phyloP scores from a whole-genome alignment of 2,113 vertebrate species.

The Scalopus aquaticus region DNA sequence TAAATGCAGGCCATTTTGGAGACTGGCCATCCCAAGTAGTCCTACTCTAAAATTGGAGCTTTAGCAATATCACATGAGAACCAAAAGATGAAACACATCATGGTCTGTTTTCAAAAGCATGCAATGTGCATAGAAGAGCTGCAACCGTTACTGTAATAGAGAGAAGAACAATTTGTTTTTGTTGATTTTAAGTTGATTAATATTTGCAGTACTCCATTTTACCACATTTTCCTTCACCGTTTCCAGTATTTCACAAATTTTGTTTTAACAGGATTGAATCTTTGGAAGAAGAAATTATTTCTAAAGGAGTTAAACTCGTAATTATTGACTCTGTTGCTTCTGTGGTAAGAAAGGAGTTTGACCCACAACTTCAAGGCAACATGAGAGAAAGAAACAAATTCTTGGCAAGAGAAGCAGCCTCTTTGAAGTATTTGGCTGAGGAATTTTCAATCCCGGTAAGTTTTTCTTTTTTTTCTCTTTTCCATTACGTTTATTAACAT shows the following conservation, averaged over 20 bases:
- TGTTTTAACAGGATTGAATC: slow-evolving; percentile 84
- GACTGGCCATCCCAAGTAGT: not conserved
- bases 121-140: not conserved
- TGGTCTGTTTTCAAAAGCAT: slow-evolving; percentile 13
- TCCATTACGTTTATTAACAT: slow-evolving; percentile 28
- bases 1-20: not conserved
- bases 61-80: not conserved
- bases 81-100: slow-evolving; percentile 9
- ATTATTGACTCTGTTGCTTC: slow-evolving; percentile 92
- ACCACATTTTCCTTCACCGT: not conserved
- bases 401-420: slow-evolving; percentile 86
- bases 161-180: not conserved
- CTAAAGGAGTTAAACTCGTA: slow-evolving; percentile 86
- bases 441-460: slow-evolving; percentile 92
- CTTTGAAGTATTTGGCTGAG: slow-evolving; percentile 90
- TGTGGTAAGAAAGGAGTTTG: slow-evolving; percentile 92
- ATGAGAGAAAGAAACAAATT: slow-evolving; percentile 88
- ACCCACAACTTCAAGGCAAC: slow-evolving; percentile 89
- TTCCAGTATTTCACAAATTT: slow-evolving; percentile 26
- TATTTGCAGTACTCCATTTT: not conserved
- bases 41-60: not conserved
- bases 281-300: slow-evolving; percentile 92
- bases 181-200: slow-evolving; percentile 37
- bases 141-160: not conserved
- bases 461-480: slow-evolving; percentile 59